Percentiles rank a stretch among this genome's conserved stretches.
These are phyloP conservation scores for Periplaneta americana DNA, from an alignment of 1,140 invertebrate genomes.

Conservation along the genomic window DNA sequence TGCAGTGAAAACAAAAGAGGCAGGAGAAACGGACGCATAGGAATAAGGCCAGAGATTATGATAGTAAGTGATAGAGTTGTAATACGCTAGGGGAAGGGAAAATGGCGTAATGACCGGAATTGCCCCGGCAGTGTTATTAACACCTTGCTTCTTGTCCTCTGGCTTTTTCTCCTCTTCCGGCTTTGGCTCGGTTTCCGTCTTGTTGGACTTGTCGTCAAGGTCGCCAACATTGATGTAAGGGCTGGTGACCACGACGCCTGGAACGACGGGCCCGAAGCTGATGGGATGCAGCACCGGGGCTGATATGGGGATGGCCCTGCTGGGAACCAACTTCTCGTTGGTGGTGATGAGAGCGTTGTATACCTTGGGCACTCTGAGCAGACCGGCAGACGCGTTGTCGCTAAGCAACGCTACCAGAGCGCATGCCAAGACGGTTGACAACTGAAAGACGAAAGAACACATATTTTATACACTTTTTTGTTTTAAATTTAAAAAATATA, in stretches of 20 bases:
- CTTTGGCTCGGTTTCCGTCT: neutral
- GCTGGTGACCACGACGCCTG: neutral
- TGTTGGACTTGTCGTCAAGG: neutral
- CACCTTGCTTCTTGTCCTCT: neutral
- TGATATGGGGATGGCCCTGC: slow-evolving; percentile 5
- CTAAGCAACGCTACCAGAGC: slow-evolving; percentile 25
- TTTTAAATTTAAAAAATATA: too few species aligned
- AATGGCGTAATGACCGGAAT: neutral
- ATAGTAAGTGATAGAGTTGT: neutral
- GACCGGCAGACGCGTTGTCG: neutral
- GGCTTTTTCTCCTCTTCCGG: neutral
- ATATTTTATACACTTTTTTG: too few species aligned
- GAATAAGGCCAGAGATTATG: neutral
- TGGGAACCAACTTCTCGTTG: slow-evolving; percentile 11
- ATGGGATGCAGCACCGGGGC: neutral
- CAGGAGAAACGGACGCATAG: neutral
- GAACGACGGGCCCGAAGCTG: neutral
- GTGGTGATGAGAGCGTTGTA: slow-evolving; percentile 18
- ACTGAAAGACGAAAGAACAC: too few species aligned
- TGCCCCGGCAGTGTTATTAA: neutral
- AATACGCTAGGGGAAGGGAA: neutral
- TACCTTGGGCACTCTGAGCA: slow-evolving; percentile 9
- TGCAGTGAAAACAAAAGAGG: neutral
- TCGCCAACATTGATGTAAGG: neutral
- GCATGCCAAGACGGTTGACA: neutral